Base-by-base conservation (phyloP, 2,113 vertebrate species). In the Eleginops maclovinus region DNA sequence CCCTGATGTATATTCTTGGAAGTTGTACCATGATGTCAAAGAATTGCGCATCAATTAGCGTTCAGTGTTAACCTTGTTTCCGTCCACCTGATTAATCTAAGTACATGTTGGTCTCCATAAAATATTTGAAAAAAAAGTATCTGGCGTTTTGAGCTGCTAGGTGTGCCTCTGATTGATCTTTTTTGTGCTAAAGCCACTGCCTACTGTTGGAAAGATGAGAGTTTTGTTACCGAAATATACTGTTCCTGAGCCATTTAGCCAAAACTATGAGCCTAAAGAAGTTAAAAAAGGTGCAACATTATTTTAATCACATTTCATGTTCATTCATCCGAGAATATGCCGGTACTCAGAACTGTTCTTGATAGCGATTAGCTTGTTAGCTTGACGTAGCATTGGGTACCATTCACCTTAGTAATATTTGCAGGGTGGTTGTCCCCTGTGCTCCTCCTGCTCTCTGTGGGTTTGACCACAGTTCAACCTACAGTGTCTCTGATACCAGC, bases 391-490 rank as follows among this genome's bases (percentile, higher is more conserved):
- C 7, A 36, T 44, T 36, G 22, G 17, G 3, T 12, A 21, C 19
- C 24, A 75, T 55, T 1, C 40, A 3, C 47, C 7, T 13, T 63
- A 15, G 41, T 24, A 0, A 41, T 36, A 54, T 51, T 10, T 15
- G 2, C 7, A 72, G n/a, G 19, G 4, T 50, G 15, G 71, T 41
- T 58, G 22, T 62, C 9, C n/a, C 41, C 13, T 72, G 9, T 64
- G 19, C 36, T 21, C 21, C 55, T 15, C 21, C 10, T 55, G 15
- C 58, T 13, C 28, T 49, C 43, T 28, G n/a, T 66, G n/a, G 51
- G 19, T 21, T 36, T 62, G 19, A 54, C 83, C 69, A 74, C 69
- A 58, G 36, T 10, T 61, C 19, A 22, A 6, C 2, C 10, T 3
- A 3, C 9, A 44, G 19, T 43, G 1, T 53, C 49, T 50, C 40